phyloP scores from a whole-genome alignment of 2,113 vertebrate genomes.

The Rhynchopsitta pachyrhyncha region DNA sequence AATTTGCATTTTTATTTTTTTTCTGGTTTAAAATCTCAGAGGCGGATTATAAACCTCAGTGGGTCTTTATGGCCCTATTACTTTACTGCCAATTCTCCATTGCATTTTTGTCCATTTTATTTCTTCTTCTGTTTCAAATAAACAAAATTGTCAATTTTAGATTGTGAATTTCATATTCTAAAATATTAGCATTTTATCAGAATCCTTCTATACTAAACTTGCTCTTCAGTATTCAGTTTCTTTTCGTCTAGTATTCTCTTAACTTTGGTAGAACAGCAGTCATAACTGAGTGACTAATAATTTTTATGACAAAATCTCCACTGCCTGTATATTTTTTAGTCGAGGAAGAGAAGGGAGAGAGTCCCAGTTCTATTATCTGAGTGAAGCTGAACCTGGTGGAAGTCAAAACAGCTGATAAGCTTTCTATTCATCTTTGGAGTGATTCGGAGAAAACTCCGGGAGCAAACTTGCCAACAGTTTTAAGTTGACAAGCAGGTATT shows the following conservation, averaged over 20 bases:
- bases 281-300: not conserved
- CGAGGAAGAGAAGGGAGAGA: not conserved
- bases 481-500: too few species aligned
- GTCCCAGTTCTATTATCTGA: not conserved
- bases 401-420: not conserved
- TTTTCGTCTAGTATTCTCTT: not conserved
- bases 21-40: not conserved
- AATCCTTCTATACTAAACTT: not conserved
- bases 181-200: not conserved
- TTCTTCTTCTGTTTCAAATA: not conserved
- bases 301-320: not conserved
- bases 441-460: too few species aligned
- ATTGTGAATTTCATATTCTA: not conserved
- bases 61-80: not conserved
- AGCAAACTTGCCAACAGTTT: too few species aligned
- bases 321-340: not conserved
- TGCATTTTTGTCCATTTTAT: not conserved
- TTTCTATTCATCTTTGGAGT: not conserved
- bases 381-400: not conserved
- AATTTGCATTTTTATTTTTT: not conserved
- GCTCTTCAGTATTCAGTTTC: not conserved
- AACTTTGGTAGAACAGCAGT: not conserved
- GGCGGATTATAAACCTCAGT: not conserved
- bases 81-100: not conserved
- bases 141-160: not conserved